phyloP scores from a whole-genome alignment of 2,888 invertebrate genomes.

The Rhagonycha fulva region DNA sequence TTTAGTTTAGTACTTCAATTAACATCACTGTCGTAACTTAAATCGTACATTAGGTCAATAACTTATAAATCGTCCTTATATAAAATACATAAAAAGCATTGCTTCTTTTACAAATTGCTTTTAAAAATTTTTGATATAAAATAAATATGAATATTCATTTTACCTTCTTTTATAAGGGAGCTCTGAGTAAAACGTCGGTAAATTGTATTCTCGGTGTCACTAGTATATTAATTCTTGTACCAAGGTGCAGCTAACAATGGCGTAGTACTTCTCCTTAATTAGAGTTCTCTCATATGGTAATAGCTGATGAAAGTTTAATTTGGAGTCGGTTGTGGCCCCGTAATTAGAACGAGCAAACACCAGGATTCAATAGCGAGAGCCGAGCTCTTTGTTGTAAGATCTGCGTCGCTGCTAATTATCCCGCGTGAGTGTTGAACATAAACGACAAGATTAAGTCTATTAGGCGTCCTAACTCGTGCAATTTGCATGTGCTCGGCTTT shows the following conservation, averaged over 20 bases:
- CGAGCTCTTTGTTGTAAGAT: conserved; percentile 49
- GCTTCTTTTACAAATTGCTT: background rate
- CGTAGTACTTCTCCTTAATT: conserved; percentile 54
- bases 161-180: background rate
- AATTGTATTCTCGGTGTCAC: conserved; percentile 9
- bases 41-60: no score
- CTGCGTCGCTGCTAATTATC: conserved; percentile 54
- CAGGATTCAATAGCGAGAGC: conserved; percentile 51
- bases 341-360: conserved; percentile 56
- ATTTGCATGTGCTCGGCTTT: conserved; percentile 52
- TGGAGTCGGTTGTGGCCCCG: conserved; percentile 55
- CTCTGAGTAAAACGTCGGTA: background rate
- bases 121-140: background rate
- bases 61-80: no score
- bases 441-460: conserved; percentile 58
- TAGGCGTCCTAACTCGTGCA: conserved; percentile 56
- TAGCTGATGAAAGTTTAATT: conserved; percentile 58
- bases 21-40: no score
- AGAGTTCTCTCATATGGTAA: conserved; percentile 57
- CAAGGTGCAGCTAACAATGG: conserved; percentile 44
- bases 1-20: no score
- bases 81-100: background rate
- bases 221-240: conserved; percentile 20
- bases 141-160: background rate
- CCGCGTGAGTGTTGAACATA: conserved; percentile 57